phyloP scores from a whole-genome alignment of 2,888 invertebrate genomes.

The Odontomyia ornata region DNA sequence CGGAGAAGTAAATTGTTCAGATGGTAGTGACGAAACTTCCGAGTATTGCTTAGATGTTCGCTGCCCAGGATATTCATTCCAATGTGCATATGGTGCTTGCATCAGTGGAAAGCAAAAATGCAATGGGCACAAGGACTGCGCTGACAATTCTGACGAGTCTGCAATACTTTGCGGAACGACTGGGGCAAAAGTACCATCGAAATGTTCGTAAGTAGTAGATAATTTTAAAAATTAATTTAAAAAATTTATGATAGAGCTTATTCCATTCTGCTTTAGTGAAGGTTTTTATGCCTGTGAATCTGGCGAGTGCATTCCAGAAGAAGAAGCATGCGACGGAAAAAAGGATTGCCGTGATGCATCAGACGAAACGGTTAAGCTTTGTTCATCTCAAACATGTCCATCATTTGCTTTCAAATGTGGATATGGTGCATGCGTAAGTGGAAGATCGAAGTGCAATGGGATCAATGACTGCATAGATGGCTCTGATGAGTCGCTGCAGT shows the following conservation, averaged over 20 bases:
- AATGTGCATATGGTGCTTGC: conserved; percentile 71
- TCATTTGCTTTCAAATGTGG: conserved; percentile 68
- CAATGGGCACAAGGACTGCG: conserved; percentile 46
- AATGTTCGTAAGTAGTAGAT: conserved; percentile 50
- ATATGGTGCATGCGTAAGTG: conserved; percentile 71
- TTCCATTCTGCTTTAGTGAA: too few species aligned
- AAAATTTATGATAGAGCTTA: too few species aligned
- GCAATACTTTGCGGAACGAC: neutral
- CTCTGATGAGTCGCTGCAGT: conserved; percentile 42
- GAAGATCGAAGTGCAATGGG: conserved; percentile 65
- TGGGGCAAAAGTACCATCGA: conserved; percentile 35
- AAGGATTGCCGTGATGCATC: neutral
- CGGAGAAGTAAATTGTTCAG: conserved; percentile 55
- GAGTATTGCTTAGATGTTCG: conserved; percentile 54
- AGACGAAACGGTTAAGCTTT: neutral
- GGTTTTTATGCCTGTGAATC: conserved; percentile 50
- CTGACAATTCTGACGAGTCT: conserved; percentile 47
- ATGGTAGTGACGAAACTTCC: conserved; percentile 51
- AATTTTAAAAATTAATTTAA: neutral
- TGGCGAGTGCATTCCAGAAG: conserved; percentile 52
- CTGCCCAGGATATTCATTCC: conserved; percentile 68
- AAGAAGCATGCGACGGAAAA: conserved; percentile 48
- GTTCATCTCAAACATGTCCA: conserved; percentile 61
- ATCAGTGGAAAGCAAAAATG: conserved; percentile 68
- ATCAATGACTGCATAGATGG: conserved; percentile 46